Evolutionary conservation across 2,113 vertebrate genomes (phyloP).

Genomic region (Pomatostomus ruficeps): DNA sequence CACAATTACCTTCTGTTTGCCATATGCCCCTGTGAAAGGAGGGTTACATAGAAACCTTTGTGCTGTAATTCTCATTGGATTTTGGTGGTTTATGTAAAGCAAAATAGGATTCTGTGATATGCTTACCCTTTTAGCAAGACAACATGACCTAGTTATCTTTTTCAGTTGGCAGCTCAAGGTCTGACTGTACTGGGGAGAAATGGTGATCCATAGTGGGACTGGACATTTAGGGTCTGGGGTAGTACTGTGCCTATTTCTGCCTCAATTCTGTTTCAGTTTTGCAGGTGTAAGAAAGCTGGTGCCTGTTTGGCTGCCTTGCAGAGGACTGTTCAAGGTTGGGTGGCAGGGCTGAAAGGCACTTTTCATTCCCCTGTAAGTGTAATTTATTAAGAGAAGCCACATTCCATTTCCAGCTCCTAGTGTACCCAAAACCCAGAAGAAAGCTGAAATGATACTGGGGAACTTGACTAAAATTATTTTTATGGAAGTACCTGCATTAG

Average conservation of each 20-base stretch:
- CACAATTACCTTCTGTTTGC: neutral
- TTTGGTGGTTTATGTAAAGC: neutral
- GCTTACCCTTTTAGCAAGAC: neutral
- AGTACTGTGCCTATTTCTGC: neutral
- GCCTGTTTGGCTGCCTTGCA: neutral
- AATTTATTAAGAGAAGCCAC: neutral
- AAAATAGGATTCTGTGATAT: neutral
- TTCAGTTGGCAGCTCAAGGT: neutral
- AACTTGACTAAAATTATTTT: neutral
- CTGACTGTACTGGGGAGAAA: neutral
- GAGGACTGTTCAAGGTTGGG: neutral
- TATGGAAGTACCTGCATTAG: neutral
- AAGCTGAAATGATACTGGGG: neutral
- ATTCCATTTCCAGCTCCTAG: neutral
- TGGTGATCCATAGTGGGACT: fast-evolving
- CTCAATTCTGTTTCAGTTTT: neutral
- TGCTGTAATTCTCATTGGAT: neutral
- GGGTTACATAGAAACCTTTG: neutral
- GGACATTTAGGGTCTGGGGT: neutral
- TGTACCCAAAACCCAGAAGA: neutral
- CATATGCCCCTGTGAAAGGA: neutral
- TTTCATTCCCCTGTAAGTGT: neutral
- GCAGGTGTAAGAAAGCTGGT: neutral
- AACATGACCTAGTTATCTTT: neutral
- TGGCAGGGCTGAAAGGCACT: neutral